Evolutionary conservation across 2,113 vertebrate species (phyloP).

Genomic region (Macaca fascicularis): DNA sequence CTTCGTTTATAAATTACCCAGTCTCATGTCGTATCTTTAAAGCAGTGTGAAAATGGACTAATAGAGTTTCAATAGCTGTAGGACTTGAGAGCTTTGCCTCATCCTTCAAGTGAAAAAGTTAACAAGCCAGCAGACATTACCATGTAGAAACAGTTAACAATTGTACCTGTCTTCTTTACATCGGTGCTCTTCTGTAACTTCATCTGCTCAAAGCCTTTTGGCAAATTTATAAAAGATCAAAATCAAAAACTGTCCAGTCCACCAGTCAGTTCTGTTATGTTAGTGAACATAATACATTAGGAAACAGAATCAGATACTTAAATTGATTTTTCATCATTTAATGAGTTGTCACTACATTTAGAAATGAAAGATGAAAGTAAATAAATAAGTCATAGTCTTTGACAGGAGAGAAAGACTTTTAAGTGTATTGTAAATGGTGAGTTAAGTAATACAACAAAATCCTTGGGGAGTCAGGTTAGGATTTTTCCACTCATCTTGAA

Average conservation of each 20-base stretch:
- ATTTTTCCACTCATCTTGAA: background rate
- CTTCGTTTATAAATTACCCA: no score
- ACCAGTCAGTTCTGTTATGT: background rate
- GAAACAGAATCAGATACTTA: background rate
- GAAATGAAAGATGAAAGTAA: conserved; percentile 24
- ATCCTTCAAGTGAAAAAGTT: conserved; percentile 22
- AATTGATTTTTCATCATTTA: background rate
- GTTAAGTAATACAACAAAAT: background rate
- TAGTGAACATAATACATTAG: background rate
- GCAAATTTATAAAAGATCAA: background rate
- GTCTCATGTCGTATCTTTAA: no score
- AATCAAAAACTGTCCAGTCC: background rate
- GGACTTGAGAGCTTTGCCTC: background rate
- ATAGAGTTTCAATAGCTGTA: background rate
- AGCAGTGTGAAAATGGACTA: no score
- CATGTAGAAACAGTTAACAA: background rate
- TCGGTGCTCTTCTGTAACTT: background rate
- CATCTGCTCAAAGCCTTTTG: background rate
- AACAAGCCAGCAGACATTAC: conserved; percentile 12
- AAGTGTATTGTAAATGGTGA: background rate
- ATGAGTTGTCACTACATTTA: background rate
- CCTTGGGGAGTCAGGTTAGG: background rate
- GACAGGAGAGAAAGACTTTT: background rate
- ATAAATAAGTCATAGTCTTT: background rate
- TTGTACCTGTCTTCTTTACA: background rate